Percentiles rank a stretch among this genome's conserved stretches.
These are phyloP conservation scores for Toxotes jaculatrix DNA, from an alignment of 2,113 vertebrate species.

Conservation along the genomic window DNA sequence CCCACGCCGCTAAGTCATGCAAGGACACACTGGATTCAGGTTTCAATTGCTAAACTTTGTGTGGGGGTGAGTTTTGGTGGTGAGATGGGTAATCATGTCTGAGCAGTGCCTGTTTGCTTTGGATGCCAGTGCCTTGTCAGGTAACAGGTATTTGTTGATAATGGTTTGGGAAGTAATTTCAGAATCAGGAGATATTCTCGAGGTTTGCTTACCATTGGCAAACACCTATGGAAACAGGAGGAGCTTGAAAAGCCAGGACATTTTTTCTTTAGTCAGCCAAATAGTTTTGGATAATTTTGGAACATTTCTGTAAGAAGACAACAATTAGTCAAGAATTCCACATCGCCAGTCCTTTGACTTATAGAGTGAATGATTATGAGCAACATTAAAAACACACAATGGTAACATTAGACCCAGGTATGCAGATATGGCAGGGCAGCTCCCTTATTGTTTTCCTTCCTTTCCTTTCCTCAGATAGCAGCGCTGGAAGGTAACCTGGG, in stretches of 20 bases:
- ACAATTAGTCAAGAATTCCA: no score
- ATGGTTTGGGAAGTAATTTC: constrained; percentile 56
- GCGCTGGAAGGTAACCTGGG: constrained; percentile 84
- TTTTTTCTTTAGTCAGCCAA: background rate
- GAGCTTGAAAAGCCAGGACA: background rate
- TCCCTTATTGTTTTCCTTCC: background rate
- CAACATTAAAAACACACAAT: background rate
- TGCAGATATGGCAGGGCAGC: background rate
- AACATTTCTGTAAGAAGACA: no score
- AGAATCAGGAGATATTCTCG: constrained; percentile 22
- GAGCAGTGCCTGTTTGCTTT: constrained; percentile 36
- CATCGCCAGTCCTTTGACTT: background rate
- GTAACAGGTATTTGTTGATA: constrained; percentile 44
- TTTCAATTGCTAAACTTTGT: constrained; percentile 30
- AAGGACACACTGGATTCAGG: constrained; percentile 4
- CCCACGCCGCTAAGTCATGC: constrained; percentile 28
- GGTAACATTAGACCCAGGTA: background rate
- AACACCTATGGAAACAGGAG: constrained; percentile 12
- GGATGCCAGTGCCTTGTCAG: constrained; percentile 34
- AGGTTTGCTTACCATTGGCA: constrained; percentile 23
- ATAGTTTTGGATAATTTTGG: no score
- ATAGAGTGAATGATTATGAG: background rate
- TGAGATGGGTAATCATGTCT: constrained; percentile 35
- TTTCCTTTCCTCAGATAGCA: constrained; percentile 63
- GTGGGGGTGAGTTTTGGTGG: constrained; percentile 17